phyloP scores from a whole-genome alignment of 2,797 vertebrate species.

The Gobio occitaniae region DNA sequence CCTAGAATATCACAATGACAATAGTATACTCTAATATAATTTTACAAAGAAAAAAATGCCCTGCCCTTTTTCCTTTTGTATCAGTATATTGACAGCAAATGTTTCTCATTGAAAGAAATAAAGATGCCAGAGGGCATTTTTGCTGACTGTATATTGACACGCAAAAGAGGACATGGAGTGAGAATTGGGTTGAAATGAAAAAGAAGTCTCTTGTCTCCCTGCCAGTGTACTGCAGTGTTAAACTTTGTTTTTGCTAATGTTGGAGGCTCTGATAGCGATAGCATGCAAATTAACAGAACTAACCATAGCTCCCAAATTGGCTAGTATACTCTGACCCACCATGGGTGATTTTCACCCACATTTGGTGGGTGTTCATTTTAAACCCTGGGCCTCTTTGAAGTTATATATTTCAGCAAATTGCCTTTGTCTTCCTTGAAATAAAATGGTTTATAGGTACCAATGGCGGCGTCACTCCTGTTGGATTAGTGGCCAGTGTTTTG shows the following conservation, averaged over 20 bases:
- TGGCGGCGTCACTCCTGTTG: conserved; percentile 89
- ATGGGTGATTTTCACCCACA: background rate
- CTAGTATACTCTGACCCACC: background rate
- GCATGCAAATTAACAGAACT: background rate
- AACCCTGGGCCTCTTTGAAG: background rate
- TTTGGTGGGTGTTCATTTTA: background rate
- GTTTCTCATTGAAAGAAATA: background rate
- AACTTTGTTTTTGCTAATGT: background rate
- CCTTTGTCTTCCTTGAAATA: background rate
- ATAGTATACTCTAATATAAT: background rate
- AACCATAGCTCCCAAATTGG: background rate
- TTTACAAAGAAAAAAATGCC: background rate
- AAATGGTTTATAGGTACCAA: conserved; percentile 85
- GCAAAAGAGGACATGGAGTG: background rate
- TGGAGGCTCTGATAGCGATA: background rate
- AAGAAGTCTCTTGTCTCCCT: background rate
- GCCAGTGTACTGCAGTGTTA: background rate
- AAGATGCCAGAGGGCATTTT: background rate
- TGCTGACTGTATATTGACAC: background rate
- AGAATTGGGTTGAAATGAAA: background rate
- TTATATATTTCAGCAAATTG: background rate
- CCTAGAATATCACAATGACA: background rate
- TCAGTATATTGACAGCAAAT: background rate
- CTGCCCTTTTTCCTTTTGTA: background rate
- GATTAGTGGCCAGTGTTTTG: conserved; percentile 87